A percentile compares a stretch with the other conserved stretches of the same genome.
Evolutionary conservation across 92 coral and sea anemone genomes (phyloP).

Genomic region (Meandrina meandrites): DNA sequence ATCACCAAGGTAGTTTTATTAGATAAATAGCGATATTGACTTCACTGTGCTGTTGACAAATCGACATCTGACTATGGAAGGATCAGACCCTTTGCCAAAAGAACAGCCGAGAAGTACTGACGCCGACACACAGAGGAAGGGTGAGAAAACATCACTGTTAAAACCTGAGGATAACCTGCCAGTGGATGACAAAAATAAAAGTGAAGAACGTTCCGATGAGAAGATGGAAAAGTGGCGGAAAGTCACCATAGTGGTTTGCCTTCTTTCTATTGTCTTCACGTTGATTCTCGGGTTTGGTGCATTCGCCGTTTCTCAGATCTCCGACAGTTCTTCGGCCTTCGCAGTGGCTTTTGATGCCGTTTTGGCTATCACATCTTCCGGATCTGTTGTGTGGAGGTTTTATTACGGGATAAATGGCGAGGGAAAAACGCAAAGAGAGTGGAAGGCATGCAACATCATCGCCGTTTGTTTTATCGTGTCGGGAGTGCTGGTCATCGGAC

Average conservation of each 20-base stretch:
- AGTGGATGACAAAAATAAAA: not conserved
- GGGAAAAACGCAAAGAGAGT: slow-evolving; percentile 46
- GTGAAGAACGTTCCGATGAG: slow-evolving; percentile 4
- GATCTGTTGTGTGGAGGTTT: slow-evolving; percentile 70
- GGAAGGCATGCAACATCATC: slow-evolving; percentile 48
- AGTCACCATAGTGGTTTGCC: slow-evolving; percentile 29
- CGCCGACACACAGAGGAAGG: not conserved
- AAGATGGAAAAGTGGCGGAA: slow-evolving; percentile 39
- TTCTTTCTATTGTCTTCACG: slow-evolving; percentile 56
- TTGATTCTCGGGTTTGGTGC: slow-evolving; percentile 51
- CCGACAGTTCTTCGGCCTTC: slow-evolving; percentile 77
- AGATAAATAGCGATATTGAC: not conserved
- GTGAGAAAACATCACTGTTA: slow-evolving; percentile 13
- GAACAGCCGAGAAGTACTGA: not conserved
- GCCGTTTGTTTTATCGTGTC: slow-evolving; percentile 56
- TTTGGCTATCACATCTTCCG: slow-evolving; percentile 67
- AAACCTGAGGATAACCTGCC: not conserved
- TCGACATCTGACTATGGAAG: slow-evolving; percentile 2
- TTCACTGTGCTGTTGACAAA: not conserved
- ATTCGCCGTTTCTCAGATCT: slow-evolving; percentile 48
- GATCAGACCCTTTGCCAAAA: not conserved
- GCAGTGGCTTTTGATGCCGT: slow-evolving; percentile 78
- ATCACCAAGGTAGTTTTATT: not conserved
- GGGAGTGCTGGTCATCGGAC: slow-evolving; percentile 47
- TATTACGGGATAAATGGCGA: slow-evolving; percentile 48